Evolutionary conservation across 1,140 invertebrate genomes (phyloP), one percentile per base, ranked within the genome.

Genomic region (Brachionus koreanus): DNA sequence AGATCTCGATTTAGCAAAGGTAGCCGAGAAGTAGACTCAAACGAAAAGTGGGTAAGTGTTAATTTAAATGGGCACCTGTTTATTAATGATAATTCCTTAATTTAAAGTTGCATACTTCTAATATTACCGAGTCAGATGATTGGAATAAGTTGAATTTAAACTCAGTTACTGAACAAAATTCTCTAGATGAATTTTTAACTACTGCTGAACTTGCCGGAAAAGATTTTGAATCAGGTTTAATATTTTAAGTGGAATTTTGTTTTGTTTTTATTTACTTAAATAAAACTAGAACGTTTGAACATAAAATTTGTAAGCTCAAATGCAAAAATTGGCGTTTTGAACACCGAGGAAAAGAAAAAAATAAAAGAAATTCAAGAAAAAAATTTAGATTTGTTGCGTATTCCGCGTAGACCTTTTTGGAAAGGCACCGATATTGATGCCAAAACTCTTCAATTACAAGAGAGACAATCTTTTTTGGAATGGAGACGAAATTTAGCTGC

Each of bases 121-220:
- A 96, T 85, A 87, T 97, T 0, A 91, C 93, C 86, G 95, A 97
- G 90, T 94, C 94, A 4, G 94, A 93, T 85, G 93, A 96, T 74
- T 96, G 94, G 94, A 93, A 92, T 61, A 90, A 93, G 46, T 88
- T 96, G 0, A 96, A 97, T 89, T 89, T 97, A 3, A 46, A 43
- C 49, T 98, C 96, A 0, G 93, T 98, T 0, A 99, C 96, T 0
- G 96, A 98, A 86, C 94, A 98, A 87, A 95, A 92, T 74, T 95
- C 94, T 19, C 92, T 98, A 82, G 94, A 98, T 89, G 97, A 98
- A 85, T 98, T 99, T 87, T 88, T 99, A 0, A 92, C 93, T 0
- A 98, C 94, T 1, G 96, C 96, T 6, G 92, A 97, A 88, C 88
- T 99, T 57, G 95, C 96, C 3, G 94, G 94, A 29, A 94, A 93